Conservation (phyloP, 2,888 invertebrate genomes). For the Pterostichus madidus region DNA sequence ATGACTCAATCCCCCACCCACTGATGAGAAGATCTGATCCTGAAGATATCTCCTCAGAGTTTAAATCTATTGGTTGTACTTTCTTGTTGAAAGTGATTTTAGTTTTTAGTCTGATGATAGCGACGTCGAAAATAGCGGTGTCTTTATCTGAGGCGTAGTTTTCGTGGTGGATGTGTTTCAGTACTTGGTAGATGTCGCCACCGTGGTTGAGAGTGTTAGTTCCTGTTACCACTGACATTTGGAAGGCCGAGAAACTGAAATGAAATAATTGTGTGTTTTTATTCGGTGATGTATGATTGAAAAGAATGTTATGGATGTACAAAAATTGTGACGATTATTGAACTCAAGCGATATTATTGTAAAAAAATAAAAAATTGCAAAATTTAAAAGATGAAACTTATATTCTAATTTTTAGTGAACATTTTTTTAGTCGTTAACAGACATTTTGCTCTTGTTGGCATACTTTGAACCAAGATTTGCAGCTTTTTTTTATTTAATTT, state of each 20-base stretch:
- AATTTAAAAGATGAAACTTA: no score
- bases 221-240: constrained; percentile 77
- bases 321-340: no score
- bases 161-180: constrained; percentile 72
- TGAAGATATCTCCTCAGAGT: constrained; percentile 38
- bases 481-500: no score
- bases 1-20: constrained; percentile 67
- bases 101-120: constrained; percentile 67
- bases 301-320: no score
- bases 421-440: no score
- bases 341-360: no score
- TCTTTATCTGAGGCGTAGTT: constrained; percentile 68
- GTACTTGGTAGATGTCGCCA: constrained; percentile 76
- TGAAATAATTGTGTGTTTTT: no score
- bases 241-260: constrained; percentile 69
- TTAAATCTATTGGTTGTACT: constrained; percentile 66
- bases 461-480: no score
- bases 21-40: constrained; percentile 54
- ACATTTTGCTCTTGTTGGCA: no score
- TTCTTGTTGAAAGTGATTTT: constrained; percentile 67
- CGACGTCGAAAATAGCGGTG: constrained; percentile 68
- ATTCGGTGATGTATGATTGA: no score
- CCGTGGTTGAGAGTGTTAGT: constrained; percentile 77
- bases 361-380: no score
- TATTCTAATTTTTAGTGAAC: no score